Evolutionary conservation across 2,797 vertebrate species (phyloP).

Genomic region (Hydrocynus forskahlii): DNA sequence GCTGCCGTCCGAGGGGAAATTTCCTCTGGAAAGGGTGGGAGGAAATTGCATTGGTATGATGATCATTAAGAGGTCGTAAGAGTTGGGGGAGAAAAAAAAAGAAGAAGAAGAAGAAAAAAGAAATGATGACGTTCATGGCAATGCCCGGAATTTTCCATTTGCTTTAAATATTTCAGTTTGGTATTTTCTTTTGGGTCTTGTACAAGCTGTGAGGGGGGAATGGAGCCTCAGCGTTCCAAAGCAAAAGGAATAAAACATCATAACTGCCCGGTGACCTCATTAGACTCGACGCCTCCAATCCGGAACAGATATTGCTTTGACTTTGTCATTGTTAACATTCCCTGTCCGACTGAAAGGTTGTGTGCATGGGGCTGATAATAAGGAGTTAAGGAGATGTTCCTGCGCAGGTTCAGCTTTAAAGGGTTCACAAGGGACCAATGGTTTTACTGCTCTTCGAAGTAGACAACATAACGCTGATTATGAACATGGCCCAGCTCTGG

Average conservation of each 20-base stretch:
- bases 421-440: conserved; percentile 36
- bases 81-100: conserved; percentile 46
- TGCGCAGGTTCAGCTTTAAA: conserved; percentile 32
- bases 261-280: conserved; percentile 77
- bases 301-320: conserved; percentile 73
- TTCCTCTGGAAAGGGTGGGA: conserved; percentile 48
- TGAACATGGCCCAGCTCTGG: conserved; percentile 43
- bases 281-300: conserved; percentile 65
- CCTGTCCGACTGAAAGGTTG: conserved; percentile 58
- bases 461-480: conserved; percentile 46
- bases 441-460: conserved; percentile 48
- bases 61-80: conserved; percentile 68
- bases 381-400: conserved; percentile 36
- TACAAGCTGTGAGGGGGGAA: conserved; percentile 60
- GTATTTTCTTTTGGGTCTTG: conserved; percentile 61
- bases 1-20: conserved; percentile 52
- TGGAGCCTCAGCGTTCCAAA: conserved; percentile 73
- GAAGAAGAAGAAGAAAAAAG: too few relatives aligned
- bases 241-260: conserved; percentile 61
- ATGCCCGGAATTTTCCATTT: conserved; percentile 42
- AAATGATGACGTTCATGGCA: conserved; percentile 25
- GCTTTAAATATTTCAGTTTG: conserved; percentile 67
- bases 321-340: conserved; percentile 78
- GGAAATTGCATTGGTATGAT: conserved; percentile 63
- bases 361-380: conserved; percentile 69